phyloP scores from a whole-genome alignment of 2,797 vertebrate genomes.

The Acropternis orthonyx region DNA sequence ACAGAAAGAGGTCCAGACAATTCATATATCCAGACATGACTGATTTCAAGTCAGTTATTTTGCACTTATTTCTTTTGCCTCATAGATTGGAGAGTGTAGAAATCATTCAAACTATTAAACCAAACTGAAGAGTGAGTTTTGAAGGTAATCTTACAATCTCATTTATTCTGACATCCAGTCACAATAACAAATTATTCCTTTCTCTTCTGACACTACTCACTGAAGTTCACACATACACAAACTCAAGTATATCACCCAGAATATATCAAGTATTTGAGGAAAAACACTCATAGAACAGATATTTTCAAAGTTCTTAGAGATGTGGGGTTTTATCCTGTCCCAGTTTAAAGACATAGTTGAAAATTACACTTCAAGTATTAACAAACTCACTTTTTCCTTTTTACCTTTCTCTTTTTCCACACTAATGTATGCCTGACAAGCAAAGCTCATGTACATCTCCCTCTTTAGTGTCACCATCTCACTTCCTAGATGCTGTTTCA shows the following conservation, averaged over 20 bases:
- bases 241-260: neutral
- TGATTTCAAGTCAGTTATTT: neutral
- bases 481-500: neutral
- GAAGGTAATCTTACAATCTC: neutral
- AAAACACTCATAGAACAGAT: neutral
- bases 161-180: neutral
- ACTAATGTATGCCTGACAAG: rapidly evolving
- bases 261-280: neutral
- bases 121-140: neutral
- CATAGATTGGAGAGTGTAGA: neutral
- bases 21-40: neutral
- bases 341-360: neutral
- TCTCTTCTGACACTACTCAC: neutral
- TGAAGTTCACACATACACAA: neutral
- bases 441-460: neutral
- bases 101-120: neutral
- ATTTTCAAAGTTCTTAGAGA: neutral
- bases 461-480: neutral
- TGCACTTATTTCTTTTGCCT: neutral
- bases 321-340: neutral
- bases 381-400: neutral
- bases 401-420: neutral
- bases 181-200: neutral
- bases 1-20: neutral
- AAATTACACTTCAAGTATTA: neutral